Conservation (phyloP, 2,888 invertebrate genomes). For the Callimorpha dominula region DNA sequence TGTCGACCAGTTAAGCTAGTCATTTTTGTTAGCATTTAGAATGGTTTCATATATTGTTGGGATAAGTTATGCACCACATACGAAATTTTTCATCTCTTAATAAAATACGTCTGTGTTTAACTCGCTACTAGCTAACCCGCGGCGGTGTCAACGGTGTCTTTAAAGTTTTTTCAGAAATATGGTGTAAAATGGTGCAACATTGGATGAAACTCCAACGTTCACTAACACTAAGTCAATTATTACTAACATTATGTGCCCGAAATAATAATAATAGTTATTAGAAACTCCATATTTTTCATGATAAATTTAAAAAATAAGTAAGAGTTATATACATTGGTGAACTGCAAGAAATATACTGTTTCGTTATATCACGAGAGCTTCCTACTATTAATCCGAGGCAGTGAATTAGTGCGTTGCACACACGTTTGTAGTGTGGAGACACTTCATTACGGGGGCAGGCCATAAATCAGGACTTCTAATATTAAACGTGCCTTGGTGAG, state of each 20-base stretch:
- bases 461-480: slow-evolving; percentile 87
- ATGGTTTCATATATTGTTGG: background rate
- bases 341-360: slow-evolving; percentile 16
- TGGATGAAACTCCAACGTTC: too few relatives aligned
- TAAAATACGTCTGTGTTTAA: background rate
- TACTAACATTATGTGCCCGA: too few relatives aligned
- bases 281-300: too few relatives aligned
- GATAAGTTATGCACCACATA: background rate
- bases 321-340: background rate
- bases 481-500: slow-evolving; percentile 86
- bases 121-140: too few relatives aligned
- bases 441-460: slow-evolving; percentile 84
- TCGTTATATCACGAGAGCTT: slow-evolving; percentile 44
- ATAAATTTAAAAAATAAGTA: background rate
- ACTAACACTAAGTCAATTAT: too few relatives aligned
- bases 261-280: too few relatives aligned
- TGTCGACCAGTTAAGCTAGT: background rate
- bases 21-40: background rate
- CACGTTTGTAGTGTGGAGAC: slow-evolving; percentile 83
- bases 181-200: too few relatives aligned
- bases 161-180: too few relatives aligned
- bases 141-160: too few relatives aligned
- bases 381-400: slow-evolving; percentile 77
- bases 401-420: slow-evolving; percentile 84
- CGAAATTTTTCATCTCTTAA: background rate